These are phyloP conservation scores for Grallaria varia DNA, from an alignment of 2,113 vertebrate genomes.

Conservation along the genomic window DNA sequence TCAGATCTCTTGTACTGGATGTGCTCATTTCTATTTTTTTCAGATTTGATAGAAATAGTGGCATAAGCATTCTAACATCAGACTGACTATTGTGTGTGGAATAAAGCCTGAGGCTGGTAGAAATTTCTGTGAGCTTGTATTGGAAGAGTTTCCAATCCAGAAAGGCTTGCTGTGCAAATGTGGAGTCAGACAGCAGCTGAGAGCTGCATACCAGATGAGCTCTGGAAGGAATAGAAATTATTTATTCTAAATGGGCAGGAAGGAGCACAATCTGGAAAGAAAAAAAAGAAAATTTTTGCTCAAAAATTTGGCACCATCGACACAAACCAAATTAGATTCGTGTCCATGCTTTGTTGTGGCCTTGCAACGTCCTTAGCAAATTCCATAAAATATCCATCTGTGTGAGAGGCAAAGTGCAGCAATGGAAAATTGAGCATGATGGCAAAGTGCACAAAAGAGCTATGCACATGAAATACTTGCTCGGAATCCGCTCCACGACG, in stretches of 20 bases:
- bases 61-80: not conserved
- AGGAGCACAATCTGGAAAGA: not conserved
- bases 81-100: not conserved
- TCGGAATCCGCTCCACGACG: rapidly evolving
- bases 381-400: conserved; percentile 1
- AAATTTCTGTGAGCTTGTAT: not conserved
- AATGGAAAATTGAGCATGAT: not conserved
- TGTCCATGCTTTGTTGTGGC: not conserved
- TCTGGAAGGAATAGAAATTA: not conserved
- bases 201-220: not conserved
- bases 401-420: not conserved
- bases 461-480: not conserved
- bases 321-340: conserved; percentile 10
- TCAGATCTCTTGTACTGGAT: not conserved
- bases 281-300: not conserved
- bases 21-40: not conserved
- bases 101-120: not conserved
- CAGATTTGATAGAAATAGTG: not conserved
- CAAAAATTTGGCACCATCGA: not conserved
- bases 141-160: not conserved
- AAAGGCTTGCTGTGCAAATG: not conserved
- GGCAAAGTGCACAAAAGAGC: not conserved
- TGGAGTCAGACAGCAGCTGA: not conserved
- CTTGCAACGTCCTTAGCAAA: conserved; percentile 2
- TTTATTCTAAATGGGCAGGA: not conserved